phyloP scores from a whole-genome alignment of 2,888 invertebrate species.

The Acanthopleura granulata region DNA sequence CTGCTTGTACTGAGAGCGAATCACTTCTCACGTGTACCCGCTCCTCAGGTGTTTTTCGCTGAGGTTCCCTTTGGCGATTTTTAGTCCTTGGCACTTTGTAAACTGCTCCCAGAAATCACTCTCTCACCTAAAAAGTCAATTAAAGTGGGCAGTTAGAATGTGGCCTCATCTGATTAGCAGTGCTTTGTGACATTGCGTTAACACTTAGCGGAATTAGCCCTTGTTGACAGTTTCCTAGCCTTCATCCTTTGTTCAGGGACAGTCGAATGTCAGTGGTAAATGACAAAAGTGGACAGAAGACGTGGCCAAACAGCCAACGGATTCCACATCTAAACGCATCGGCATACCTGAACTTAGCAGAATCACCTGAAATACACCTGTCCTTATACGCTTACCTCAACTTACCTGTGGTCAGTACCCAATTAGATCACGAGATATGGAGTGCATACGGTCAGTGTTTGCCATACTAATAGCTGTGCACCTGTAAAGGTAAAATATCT shows the following conservation, averaged over 20 bases:
- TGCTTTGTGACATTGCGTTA: background rate
- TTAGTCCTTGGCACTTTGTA: too few relatives aligned
- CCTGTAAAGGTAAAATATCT: too few relatives aligned
- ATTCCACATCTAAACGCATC: background rate
- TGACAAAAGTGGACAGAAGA: background rate
- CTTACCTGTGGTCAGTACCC: background rate
- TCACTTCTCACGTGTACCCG: too few relatives aligned
- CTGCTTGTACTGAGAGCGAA: too few relatives aligned
- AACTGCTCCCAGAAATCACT: background rate
- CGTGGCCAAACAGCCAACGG: background rate
- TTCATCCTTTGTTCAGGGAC: background rate
- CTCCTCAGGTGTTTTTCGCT: too few relatives aligned
- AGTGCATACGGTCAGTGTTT: too few relatives aligned
- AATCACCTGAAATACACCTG: background rate
- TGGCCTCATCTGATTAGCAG: background rate
- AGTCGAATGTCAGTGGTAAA: conserved; percentile 4
- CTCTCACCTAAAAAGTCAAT: background rate
- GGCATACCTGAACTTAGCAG: background rate
- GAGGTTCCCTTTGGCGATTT: too few relatives aligned
- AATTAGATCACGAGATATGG: background rate
- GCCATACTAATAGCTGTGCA: too few relatives aligned
- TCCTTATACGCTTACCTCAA: background rate
- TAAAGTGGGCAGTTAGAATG: conserved; percentile 5
- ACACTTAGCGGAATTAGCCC: background rate
- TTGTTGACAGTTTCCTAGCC: background rate